A percentile compares a stretch with the other conserved stretches of the same genome.
phyloP scores from a whole-genome alignment of 2,888 invertebrate species.

The Vanessa cardui region DNA sequence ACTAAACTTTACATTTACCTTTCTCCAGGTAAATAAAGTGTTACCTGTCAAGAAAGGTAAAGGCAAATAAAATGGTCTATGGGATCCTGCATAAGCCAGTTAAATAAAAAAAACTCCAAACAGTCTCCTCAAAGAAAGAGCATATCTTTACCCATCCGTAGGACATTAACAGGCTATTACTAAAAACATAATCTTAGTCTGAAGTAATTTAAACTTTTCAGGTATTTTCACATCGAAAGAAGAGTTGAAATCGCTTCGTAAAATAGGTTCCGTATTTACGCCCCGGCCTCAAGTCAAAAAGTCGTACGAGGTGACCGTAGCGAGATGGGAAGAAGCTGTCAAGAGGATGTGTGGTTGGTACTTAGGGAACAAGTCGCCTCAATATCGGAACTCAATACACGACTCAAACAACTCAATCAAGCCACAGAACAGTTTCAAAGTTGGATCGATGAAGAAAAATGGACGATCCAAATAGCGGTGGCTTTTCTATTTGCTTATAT shows the following conservation, averaged over 20 bases:
- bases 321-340: constrained; percentile 83
- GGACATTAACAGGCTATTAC: too few species aligned
- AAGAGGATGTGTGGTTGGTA: constrained; percentile 84
- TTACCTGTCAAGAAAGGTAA: too few species aligned
- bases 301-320: constrained; percentile 62
- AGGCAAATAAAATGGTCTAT: too few species aligned
- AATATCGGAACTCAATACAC: constrained; percentile 45
- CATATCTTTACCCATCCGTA: too few species aligned
- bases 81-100: too few species aligned
- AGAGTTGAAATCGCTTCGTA: constrained; percentile 84
- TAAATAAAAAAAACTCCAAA: too few species aligned
- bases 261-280: constrained; percentile 84
- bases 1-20: too few species aligned
- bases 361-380: constrained; percentile 44
- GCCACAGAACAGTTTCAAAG: constrained; percentile 57
- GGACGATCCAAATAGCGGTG: constrained; percentile 67
- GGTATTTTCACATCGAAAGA: constrained; percentile 89
- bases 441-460: constrained; percentile 49
- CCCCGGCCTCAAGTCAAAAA: constrained; percentile 69
- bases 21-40: too few species aligned
- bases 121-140: too few species aligned
- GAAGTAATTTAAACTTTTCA: constrained; percentile 49
- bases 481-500: constrained; percentile 62
- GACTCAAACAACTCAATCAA: constrained; percentile 51
- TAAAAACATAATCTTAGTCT: too few species aligned